A percentile compares a stretch with the other conserved stretches of the same genome.
Evolutionary conservation across 2,113 vertebrate genomes (phyloP).

Genomic region (Ascaphus truei): DNA sequence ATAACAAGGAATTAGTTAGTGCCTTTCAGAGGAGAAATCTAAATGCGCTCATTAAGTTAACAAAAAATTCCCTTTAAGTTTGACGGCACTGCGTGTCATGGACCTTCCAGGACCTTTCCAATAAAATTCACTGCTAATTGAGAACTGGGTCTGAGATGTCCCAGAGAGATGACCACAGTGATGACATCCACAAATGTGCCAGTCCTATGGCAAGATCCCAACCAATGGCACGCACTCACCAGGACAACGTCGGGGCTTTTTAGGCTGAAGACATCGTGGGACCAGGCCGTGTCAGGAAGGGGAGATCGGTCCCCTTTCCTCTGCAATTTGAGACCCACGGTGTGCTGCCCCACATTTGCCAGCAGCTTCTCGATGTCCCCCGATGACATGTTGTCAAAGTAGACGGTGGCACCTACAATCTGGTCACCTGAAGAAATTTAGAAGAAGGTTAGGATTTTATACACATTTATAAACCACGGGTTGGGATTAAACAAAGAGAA

Average conservation of each 20-base stretch:
- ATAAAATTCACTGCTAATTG: too few species aligned
- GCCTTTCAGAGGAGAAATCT: too few species aligned
- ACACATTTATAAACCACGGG: background rate
- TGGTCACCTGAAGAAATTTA: slow-evolving; percentile 75
- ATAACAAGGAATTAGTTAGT: too few species aligned
- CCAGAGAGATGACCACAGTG: too few species aligned
- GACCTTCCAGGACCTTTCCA: too few species aligned
- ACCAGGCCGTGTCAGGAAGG: slow-evolving; percentile 50
- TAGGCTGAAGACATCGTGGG: slow-evolving; percentile 49
- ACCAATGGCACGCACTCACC: slow-evolving; percentile 62
- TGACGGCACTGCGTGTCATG: too few species aligned
- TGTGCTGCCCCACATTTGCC: slow-evolving; percentile 80
- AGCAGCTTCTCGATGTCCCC: slow-evolving; percentile 82
- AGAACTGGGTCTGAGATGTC: too few species aligned
- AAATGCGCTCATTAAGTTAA: too few species aligned
- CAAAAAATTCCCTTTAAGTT: too few species aligned
- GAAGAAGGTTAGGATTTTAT: background rate
- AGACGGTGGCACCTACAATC: slow-evolving; percentile 90
- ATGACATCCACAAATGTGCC: too few species aligned
- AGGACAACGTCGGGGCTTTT: slow-evolving; percentile 79
- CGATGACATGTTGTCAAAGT: slow-evolving; percentile 88
- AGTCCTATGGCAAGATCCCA: too few species aligned
- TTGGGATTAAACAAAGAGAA: too few species aligned
- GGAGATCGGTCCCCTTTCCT: slow-evolving; percentile 82
- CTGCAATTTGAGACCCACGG: slow-evolving; percentile 87